Percentiles rank a stretch among this genome's conserved stretches.
These are phyloP conservation scores for Phenacoccus solenopsis DNA, from an alignment of 1,140 invertebrate species.

Conservation along the genomic window DNA sequence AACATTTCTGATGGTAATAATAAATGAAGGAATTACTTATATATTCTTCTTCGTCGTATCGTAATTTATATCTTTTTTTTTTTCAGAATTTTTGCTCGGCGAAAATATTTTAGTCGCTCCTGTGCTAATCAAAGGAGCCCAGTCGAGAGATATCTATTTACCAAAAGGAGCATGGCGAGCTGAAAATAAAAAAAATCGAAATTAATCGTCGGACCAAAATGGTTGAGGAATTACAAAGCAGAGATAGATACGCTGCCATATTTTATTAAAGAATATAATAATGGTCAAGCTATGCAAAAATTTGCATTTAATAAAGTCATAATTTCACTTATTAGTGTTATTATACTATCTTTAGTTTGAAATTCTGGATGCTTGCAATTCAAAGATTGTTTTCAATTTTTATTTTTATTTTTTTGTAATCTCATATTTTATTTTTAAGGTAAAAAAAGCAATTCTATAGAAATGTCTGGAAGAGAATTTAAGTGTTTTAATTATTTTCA, in stretches of 20 bases:
- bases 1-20: slow-evolving; percentile 49
- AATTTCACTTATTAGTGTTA: no score
- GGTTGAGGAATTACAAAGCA: slow-evolving; percentile 51
- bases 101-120: slow-evolving; percentile 73
- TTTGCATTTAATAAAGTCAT: no score
- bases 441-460: no score
- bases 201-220: slow-evolving; percentile 43
- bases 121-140: slow-evolving; percentile 51
- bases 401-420: no score
- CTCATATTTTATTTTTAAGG: no score
- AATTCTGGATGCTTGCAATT: no score
- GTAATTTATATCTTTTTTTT: slow-evolving; percentile 4
- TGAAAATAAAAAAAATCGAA: slow-evolving; percentile 38
- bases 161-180: slow-evolving; percentile 54
- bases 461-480: no score
- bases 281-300: no score
- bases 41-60: not conserved
- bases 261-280: slow-evolving; percentile 34
- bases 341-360: no score
- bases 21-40: not conserved
- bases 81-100: slow-evolving; percentile 66
- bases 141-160: slow-evolving; percentile 57
- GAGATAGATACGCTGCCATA: slow-evolving; percentile 51
- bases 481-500: no score
- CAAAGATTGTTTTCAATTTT: no score